Conservation (phyloP, 2,113 vertebrate genomes). For the Hyperoodon ampullatus region DNA sequence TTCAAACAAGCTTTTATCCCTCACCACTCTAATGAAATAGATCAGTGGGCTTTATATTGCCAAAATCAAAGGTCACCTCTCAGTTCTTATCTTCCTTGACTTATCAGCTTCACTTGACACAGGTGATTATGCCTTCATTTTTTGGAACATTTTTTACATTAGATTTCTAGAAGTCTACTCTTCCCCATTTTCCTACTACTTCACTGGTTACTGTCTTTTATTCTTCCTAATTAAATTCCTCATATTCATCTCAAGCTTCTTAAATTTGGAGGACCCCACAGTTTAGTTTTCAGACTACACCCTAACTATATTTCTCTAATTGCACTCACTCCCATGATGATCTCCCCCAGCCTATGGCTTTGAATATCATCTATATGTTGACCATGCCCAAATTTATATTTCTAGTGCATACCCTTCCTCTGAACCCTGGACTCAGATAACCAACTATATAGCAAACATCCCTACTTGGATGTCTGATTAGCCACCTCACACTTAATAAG, state of each 20-base stretch:
- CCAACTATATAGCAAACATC: not conserved
- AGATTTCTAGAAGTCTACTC: not conserved
- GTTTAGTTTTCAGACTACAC: not conserved
- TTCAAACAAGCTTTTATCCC: not conserved
- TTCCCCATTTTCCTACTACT: not conserved
- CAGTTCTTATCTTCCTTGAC: not conserved
- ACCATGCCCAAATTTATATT: not conserved
- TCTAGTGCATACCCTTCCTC: not conserved
- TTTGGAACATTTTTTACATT: slow-evolving; percentile 1
- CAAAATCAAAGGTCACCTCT: not conserved
- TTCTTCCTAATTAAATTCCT: not conserved
- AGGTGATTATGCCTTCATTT: not conserved
- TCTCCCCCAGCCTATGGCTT: not conserved
- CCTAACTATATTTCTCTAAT: not conserved
- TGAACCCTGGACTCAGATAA: not conserved
- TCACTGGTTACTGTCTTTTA: not conserved
- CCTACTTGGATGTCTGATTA: not conserved
- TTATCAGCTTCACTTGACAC: not conserved
- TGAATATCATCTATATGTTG: not conserved
- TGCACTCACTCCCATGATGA: not conserved
- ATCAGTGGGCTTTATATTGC: not conserved
- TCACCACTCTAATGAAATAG: not conserved
- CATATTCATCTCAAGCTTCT: not conserved
- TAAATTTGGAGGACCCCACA: not conserved
- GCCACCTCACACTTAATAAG: not conserved